phyloP scores from a whole-genome alignment of 1,140 invertebrate species.

The Nymphalis io region DNA sequence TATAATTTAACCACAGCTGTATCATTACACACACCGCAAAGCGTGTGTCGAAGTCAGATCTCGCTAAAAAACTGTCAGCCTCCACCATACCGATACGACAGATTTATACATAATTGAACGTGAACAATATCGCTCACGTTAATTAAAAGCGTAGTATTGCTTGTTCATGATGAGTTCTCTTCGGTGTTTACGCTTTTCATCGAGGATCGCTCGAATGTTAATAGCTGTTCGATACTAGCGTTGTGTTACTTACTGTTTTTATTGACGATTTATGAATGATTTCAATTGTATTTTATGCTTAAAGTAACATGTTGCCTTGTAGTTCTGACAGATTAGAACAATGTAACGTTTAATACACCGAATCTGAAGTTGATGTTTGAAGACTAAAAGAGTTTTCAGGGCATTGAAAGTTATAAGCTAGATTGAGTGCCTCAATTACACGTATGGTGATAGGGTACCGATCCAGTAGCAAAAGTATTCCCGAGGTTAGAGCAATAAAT shows the following conservation, averaged over 20 bases:
- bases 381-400: no score
- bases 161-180: slow-evolving; percentile 24
- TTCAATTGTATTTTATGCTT: no score
- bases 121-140: slow-evolving; percentile 38
- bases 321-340: no score
- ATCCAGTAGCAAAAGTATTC: no score
- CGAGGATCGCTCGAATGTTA: slow-evolving; percentile 1
- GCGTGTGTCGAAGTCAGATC: slow-evolving; percentile 32
- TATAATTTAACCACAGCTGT: slow-evolving; percentile 32
- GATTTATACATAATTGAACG: slow-evolving; percentile 38
- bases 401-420: no score
- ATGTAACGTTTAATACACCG: no score
- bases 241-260: slow-evolving; percentile 1
- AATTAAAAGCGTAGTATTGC: slow-evolving; percentile 37
- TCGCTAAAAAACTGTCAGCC: slow-evolving; percentile 34
- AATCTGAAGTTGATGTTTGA: no score
- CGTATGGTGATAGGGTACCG: no score
- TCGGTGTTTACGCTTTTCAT: slow-evolving; percentile 33
- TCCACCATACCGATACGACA: slow-evolving; percentile 21
- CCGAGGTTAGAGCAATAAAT: no score
- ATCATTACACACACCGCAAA: slow-evolving; percentile 33
- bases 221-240: not conserved
- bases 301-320: no score
- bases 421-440: no score
- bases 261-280: not conserved